Base-by-base conservation (phyloP, 2,113 vertebrate genomes). In the Marcusenius ussheri region DNA sequence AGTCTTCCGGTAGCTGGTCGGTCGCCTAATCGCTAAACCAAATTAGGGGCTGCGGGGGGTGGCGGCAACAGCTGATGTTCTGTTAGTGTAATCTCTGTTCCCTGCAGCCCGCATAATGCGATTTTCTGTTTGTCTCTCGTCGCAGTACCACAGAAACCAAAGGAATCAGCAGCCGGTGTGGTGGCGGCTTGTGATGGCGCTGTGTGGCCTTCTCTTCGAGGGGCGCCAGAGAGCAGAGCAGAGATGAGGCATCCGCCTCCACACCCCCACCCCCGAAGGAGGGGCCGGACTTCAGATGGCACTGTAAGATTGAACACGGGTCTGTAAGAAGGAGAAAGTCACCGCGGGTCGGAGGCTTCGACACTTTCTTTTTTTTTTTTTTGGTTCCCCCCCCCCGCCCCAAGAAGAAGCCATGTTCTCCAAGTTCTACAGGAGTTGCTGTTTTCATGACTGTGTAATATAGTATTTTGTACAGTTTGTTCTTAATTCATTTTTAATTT, bases 81-180 rank as follows among this genome's bases (percentile, higher is more conserved):
- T 66, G 51, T 9, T 24, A 3, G 35, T 0, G 50, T 49, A 1
- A 49, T 62, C 10, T 66, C 56, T 39, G 17, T 2, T 3, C 53
- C 19, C 39, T 21, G 39, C 19, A 8, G 39, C 11, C 83, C 0
- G 19, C 19, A 56, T 56, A 56, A 56, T 21, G 62, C 47, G 1
- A 10, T 58, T 46, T 11, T 3, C 0, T 90, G 35, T 91, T 62
- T 74, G 2, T 92, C 89, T 93, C 84, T 92, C 80, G 88, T 92
- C 94, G 87, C 94, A 96, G 96, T 95, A 94, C 92, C 95, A 94
- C 90, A 94, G 90, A 96, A 96, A 96, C 95, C 96, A 96, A 96
- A 96, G 96, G 95, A 95, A 95, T 92, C 95, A 90, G 90, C 93
- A 93, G 91, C 93, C 94, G 24, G 89, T 93, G 91, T 96, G 95